Percentiles rank a stretch among this genome's conserved stretches.
These are phyloP conservation scores for Planococcus citri DNA, from an alignment of 1,140 invertebrate genomes.

Conservation along the genomic window DNA sequence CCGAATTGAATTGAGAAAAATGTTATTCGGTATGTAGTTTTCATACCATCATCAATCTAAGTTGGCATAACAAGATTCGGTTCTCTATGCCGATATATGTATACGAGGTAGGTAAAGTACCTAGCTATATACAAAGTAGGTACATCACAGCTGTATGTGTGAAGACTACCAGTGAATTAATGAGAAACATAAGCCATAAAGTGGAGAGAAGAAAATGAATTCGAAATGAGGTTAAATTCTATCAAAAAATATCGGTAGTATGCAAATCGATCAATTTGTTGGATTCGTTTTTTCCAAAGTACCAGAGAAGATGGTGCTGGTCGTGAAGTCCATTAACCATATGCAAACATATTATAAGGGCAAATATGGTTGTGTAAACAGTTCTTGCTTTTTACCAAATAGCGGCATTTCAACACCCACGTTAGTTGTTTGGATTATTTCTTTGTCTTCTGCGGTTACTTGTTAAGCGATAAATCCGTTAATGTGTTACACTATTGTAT, in stretches of 20 bases:
- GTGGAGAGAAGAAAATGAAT: too few relatives aligned
- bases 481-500: constrained; percentile 7
- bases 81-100: too few relatives aligned
- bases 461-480: constrained; percentile 6
- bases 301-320: background rate
- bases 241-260: background rate
- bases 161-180: too few relatives aligned
- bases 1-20: too few relatives aligned
- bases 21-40: too few relatives aligned
- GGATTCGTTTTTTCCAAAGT: background rate
- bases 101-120: too few relatives aligned
- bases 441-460: background rate
- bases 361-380: constrained; percentile 2
- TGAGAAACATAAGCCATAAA: too few relatives aligned
- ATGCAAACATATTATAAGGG: background rate
- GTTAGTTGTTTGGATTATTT: constrained; percentile 5
- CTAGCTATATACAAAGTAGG: too few relatives aligned
- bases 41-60: too few relatives aligned
- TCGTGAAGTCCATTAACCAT: background rate
- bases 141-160: too few relatives aligned
- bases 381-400: constrained; percentile 3
- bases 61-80: too few relatives aligned
- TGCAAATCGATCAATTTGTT: background rate
- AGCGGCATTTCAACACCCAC: constrained; percentile 5
- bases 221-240: background rate